These are phyloP conservation scores for Trematomus loennbergii DNA, from an alignment of 2,113 vertebrate species.

Conservation along the genomic window DNA sequence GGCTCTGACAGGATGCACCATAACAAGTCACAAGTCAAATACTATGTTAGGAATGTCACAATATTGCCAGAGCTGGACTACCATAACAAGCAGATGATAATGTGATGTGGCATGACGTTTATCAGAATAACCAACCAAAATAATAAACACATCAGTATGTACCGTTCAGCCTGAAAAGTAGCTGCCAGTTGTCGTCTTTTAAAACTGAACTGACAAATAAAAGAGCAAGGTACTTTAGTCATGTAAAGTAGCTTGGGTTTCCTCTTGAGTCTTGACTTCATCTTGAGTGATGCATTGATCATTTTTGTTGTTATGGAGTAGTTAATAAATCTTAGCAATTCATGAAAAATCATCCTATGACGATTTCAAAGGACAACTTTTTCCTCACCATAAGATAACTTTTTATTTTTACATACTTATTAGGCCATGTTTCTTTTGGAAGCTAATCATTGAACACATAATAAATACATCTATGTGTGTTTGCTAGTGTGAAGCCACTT, in stretches of 20 bases:
- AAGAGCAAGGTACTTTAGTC: not conserved
- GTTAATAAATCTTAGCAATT: not conserved
- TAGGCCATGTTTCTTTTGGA: not conserved
- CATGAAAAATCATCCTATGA: not conserved
- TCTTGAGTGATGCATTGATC: not conserved
- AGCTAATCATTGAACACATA: slow-evolving; percentile 27
- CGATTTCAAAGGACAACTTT: not conserved
- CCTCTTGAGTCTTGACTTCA: not conserved
- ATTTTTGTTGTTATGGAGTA: not conserved
- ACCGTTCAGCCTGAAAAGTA: not conserved
- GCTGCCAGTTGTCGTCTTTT: not conserved
- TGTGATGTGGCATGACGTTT: not conserved
- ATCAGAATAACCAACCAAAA: not conserved
- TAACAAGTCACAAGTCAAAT: not conserved
- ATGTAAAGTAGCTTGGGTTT: not conserved
- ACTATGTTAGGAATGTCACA: not conserved
- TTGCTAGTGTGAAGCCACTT: not conserved
- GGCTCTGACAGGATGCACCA: not conserved
- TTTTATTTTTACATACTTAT: slow-evolving; percentile 35
- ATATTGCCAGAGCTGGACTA: not conserved
- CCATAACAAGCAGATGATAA: not conserved
- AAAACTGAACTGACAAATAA: not conserved
- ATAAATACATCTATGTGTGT: not conserved
- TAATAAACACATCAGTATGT: not conserved
- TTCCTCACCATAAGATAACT: slow-evolving; percentile 1